Evolutionary conservation across 2,113 vertebrate genomes (phyloP), one percentile per base, ranked within the genome.

Genomic region (Egretta garzetta): DNA sequence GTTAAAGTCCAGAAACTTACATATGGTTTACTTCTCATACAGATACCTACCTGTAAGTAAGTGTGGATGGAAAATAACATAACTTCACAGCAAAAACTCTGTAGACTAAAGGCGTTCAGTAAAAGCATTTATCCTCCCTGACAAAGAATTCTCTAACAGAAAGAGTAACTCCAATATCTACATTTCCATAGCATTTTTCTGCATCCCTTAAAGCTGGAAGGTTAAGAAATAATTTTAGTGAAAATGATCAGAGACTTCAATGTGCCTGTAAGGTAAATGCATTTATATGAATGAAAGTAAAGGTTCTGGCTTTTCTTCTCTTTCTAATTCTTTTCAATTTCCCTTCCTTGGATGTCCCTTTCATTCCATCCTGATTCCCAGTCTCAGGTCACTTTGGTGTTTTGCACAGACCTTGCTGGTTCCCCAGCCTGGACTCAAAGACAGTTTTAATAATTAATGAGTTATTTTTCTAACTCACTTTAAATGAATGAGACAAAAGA

Each of bases 381-480:
- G 7, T 50, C 37, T 80, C 53, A 37, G 19, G 19, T 35, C 24
- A 52, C 24, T 43, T 39, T 21, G 0, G 4, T 27, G 41, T 85
- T 76, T 79, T 81, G n/a, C n/a, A 72, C 20, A 79, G 70, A 55
- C 20, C 8, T 71, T 94, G 20, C 8, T 63, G 23, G 21, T 39
- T 47, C 1, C 23, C 13, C 28, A 82, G 52, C 23, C 55, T 85
- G 50, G 41, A 81, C 12, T 59, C 26, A 41, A 6, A 15, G 18
- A 32, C 20, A 30, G 4, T 63, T 86, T 70, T 58, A 88, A 90
- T 92, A 81, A 96, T 62, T 84, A 85, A 75, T 37, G 19, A 66
- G 14, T 14, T 88, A 52, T 41, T 79, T 8, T 83, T 67, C 66
- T 81, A 73, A 64, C 9, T 87, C 30, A 56, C 5, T 1, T 79